phyloP scores from a whole-genome alignment of 2,113 vertebrate genomes.

The Psittacara wagleri region DNA sequence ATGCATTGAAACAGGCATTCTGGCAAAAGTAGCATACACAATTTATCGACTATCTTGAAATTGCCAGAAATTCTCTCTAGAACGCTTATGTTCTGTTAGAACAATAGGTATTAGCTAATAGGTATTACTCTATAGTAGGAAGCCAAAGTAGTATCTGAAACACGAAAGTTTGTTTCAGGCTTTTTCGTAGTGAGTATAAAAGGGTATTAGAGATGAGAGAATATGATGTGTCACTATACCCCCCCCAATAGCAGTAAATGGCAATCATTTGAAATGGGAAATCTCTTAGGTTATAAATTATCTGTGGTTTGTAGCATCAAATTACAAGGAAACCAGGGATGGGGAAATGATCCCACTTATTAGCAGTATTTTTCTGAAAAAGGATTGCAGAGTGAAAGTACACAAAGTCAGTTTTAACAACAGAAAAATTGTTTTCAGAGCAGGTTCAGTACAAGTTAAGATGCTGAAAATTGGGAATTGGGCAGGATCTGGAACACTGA shows the following conservation, averaged over 20 bases:
- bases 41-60: neutral
- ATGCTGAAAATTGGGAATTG: neutral
- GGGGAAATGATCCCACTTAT: neutral
- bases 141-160: neutral
- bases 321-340: neutral
- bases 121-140: neutral
- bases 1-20: neutral
- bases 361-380: neutral
- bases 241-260: neutral
- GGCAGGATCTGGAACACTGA: neutral
- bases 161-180: neutral
- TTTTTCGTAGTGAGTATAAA: neutral
- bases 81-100: neutral
- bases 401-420: neutral
- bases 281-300: neutral
- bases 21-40: neutral
- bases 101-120: neutral
- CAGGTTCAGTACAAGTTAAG: neutral
- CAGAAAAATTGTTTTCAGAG: neutral
- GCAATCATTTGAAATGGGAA: neutral
- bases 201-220: neutral
- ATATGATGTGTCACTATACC: neutral
- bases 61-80: neutral
- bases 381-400: neutral
- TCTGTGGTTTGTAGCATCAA: neutral